These are phyloP conservation scores for Patella depressa DNA, from an alignment of 2,888 invertebrate genomes.

Conservation along the genomic window DNA sequence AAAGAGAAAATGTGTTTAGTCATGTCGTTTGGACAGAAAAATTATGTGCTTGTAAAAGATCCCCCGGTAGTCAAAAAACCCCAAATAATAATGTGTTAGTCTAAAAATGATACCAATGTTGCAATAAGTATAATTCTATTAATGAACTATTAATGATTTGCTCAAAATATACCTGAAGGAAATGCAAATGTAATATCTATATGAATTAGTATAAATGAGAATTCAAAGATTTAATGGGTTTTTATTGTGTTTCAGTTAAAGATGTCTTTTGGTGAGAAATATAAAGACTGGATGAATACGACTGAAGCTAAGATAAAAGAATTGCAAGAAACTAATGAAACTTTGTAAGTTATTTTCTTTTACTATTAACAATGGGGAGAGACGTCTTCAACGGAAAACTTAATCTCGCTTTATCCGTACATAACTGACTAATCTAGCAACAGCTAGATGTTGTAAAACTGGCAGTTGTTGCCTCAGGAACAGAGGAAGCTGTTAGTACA, in stretches of 20 bases:
- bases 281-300: slow-evolving; percentile 64
- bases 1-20: too few relatives aligned
- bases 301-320: slow-evolving; percentile 64
- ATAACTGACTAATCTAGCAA: slow-evolving; percentile 1
- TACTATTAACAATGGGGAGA: too few relatives aligned
- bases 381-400: too few relatives aligned
- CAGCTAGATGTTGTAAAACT: too few relatives aligned
- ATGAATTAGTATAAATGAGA: not conserved
- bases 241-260: slow-evolving; percentile 50
- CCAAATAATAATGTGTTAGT: too few relatives aligned
- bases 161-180: not conserved
- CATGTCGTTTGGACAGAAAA: too few relatives aligned
- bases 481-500: not conserved
- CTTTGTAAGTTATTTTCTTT: slow-evolving; percentile 54
- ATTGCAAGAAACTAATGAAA: slow-evolving; percentile 59
- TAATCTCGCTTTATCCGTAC: not conserved
- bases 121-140: not conserved
- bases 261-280: slow-evolving; percentile 59
- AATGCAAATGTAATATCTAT: not conserved
- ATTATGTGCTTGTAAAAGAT: too few relatives aligned
- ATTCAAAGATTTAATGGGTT: not conserved
- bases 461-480: too few relatives aligned
- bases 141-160: not conserved
- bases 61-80: too few relatives aligned
- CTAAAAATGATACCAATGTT: too few relatives aligned